Conservation (phyloP, 2,888 invertebrate species). For the Leptinotarsa haldemani region DNA sequence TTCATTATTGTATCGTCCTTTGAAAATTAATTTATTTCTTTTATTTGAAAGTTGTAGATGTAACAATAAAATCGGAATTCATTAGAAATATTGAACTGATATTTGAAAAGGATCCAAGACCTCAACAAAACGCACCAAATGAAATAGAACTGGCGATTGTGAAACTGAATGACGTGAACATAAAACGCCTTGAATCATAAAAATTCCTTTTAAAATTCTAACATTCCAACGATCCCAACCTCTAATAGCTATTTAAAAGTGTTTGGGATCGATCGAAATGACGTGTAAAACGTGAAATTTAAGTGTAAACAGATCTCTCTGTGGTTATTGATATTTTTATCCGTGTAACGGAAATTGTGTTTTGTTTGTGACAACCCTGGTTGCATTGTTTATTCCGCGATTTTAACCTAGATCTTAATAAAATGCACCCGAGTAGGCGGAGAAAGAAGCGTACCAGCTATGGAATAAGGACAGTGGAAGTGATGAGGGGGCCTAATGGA, state of each 20-base stretch:
- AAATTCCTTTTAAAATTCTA: constrained; percentile 17
- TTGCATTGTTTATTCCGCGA: constrained; percentile 37
- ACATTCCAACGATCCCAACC: constrained; percentile 29
- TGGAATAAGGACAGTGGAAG: constrained; percentile 85
- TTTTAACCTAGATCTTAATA: constrained; percentile 35
- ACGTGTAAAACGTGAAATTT: constrained; percentile 49
- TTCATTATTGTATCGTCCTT: too few relatives aligned
- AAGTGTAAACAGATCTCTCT: not conserved
- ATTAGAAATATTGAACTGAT: too few relatives aligned
- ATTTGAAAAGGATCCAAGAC: not conserved
- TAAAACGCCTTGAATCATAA: constrained; percentile 7
- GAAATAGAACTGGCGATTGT: not conserved
- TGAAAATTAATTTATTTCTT: too few relatives aligned
- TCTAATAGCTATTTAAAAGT: constrained; percentile 61
- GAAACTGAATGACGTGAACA: not conserved
- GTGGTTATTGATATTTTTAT: constrained; percentile 17
- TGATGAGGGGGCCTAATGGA: constrained; percentile 86
- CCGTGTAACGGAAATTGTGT: constrained; percentile 17
- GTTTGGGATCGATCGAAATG: constrained; percentile 49
- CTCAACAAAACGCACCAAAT: not conserved
- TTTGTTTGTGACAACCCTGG: constrained; percentile 33
- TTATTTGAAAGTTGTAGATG: too few relatives aligned
- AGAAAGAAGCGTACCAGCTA: constrained; percentile 79
- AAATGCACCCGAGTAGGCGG: constrained; percentile 73
- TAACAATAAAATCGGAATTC: too few relatives aligned